Conservation (phyloP, 2,113 vertebrate species). For the Rhinolophus sinicus region DNA sequence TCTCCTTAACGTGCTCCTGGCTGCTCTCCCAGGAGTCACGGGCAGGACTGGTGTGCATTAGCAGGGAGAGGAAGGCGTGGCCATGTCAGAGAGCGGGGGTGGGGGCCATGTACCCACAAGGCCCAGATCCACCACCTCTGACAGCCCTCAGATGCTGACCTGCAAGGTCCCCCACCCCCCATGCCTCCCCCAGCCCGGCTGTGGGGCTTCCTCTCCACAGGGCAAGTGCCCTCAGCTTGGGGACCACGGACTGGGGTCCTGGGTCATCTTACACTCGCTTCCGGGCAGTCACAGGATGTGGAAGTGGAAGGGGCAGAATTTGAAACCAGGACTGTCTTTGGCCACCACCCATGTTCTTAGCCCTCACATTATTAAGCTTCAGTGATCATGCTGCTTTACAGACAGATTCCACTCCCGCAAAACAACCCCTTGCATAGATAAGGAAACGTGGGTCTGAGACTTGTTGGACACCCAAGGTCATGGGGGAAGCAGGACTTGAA, state of each 20-base stretch:
- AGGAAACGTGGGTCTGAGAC: neutral
- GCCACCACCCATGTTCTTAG: neutral
- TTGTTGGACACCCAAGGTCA: neutral
- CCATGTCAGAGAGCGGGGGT: neutral
- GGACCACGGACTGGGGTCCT: rapidly evolving
- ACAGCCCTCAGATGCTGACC: neutral
- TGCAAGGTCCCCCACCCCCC: neutral
- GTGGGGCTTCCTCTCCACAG: neutral
- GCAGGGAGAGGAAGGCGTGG: neutral
- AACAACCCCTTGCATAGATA: neutral
- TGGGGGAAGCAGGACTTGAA: neutral
- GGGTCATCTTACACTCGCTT: neutral
- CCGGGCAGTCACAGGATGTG: neutral
- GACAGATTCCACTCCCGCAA: neutral
- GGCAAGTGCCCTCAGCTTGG: neutral
- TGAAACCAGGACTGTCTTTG: neutral
- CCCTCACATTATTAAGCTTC: neutral
- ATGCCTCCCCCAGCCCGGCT: neutral
- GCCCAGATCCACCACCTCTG: neutral
- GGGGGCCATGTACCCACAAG: rapidly evolving
- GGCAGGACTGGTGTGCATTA: neutral
- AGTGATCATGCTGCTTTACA: neutral
- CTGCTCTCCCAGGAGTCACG: neutral
- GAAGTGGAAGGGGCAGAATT: neutral
- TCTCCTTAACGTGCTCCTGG: neutral